Conservation (phyloP, 2,888 invertebrate species). For the Abrostola triplasia region DNA sequence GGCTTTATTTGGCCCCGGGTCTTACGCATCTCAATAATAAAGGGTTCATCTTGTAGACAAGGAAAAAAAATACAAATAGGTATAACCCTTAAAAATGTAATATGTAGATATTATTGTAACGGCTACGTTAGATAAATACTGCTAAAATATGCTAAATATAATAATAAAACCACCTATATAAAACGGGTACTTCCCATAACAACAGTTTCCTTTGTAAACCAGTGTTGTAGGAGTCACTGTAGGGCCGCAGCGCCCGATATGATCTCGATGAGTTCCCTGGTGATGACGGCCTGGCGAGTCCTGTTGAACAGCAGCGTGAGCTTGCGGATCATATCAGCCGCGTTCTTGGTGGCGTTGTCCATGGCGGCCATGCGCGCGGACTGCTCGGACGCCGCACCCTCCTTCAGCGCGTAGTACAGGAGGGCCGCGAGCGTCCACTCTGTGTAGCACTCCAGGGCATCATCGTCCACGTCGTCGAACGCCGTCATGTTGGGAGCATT, state of each 20-base stretch:
- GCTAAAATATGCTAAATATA: too few relatives aligned
- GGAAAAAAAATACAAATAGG: too few relatives aligned
- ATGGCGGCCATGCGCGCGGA: constrained; percentile 94
- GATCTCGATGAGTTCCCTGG: constrained; percentile 96
- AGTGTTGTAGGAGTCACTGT: constrained; percentile 64
- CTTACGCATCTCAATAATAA: too few relatives aligned
- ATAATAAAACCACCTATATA: not conserved
- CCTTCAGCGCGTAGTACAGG: constrained; percentile 92
- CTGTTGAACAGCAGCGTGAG: constrained; percentile 92
- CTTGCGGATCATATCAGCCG: constrained; percentile 93
- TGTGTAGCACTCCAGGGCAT: constrained; percentile 90
- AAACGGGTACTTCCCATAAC: not conserved
- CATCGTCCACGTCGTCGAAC: constrained; percentile 92
- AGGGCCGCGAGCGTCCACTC: constrained; percentile 92
- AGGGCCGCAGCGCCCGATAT: constrained; percentile 96
- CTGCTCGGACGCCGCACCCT: constrained; percentile 93
- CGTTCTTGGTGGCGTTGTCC: constrained; percentile 95
- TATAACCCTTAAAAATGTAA: too few relatives aligned
- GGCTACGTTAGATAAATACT: too few relatives aligned
- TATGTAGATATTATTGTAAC: too few relatives aligned
- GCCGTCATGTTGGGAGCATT: constrained; percentile 89
- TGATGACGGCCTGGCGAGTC: constrained; percentile 95
- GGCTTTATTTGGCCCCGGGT: too few relatives aligned
- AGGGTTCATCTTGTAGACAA: too few relatives aligned
- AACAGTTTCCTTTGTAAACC: not conserved